Percentiles rank a stretch among this genome's conserved stretches.
phyloP scores from a whole-genome alignment of 2,113 vertebrate species.

The human (Homo sapiens) region DNA sequence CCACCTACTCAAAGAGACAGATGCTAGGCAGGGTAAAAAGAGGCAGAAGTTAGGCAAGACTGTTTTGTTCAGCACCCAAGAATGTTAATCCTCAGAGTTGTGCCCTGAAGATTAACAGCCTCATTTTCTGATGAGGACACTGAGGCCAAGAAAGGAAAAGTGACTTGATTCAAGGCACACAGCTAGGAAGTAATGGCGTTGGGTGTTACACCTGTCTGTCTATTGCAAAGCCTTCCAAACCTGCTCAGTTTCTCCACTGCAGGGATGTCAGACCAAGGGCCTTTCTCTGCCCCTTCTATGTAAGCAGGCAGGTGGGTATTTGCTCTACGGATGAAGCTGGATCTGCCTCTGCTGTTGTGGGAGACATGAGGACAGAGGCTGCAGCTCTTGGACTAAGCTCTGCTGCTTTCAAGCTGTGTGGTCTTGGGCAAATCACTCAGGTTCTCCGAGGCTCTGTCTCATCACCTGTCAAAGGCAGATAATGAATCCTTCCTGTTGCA shows the following conservation, averaged over 20 bases:
- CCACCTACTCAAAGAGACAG: neutral
- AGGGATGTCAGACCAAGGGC: neutral
- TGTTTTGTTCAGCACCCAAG: neutral
- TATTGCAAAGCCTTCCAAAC: neutral
- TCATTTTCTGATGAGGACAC: neutral
- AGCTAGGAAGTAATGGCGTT: neutral
- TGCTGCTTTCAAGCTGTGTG: neutral
- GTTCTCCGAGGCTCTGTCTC: neutral
- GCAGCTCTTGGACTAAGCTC: neutral
- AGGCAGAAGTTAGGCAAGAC: neutral
- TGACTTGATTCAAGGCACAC: neutral
- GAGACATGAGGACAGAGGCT: accelerated
- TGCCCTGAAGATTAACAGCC: neutral
- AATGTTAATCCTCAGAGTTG: neutral
- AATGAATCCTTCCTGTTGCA: constrained; percentile 45
- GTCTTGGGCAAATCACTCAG: neutral
- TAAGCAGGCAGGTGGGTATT: accelerated
- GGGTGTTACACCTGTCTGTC: neutral
- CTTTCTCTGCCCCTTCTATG: neutral
- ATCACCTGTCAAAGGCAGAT: constrained; percentile 64
- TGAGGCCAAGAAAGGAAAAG: neutral
- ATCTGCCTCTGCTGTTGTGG: neutral
- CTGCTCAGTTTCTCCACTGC: neutral
- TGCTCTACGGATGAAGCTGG: accelerated
- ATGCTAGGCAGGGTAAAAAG: neutral